phyloP scores from a whole-genome alignment of 1,140 invertebrate species.

The Tenebrio molitor region DNA sequence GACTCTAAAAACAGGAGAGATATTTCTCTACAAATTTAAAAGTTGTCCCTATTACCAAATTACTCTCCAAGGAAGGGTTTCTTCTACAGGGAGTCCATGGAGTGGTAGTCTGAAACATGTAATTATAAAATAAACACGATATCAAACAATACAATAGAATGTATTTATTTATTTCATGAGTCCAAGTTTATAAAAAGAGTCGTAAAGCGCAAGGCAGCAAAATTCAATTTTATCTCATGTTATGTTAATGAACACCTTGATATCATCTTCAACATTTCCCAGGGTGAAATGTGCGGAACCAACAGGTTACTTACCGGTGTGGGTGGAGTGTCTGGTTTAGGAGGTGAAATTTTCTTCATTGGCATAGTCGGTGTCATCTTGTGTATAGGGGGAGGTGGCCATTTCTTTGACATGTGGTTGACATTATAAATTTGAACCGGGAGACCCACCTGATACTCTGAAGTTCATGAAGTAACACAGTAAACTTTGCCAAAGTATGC shows the following conservation, averaged over 20 bases:
- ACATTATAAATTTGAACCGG: conserved; percentile 46
- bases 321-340: conserved; percentile 67
- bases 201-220: no score
- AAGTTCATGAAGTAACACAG: conserved; percentile 11
- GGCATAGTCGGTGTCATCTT: not conserved
- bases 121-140: not conserved
- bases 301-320: conserved; percentile 61
- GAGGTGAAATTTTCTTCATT: conserved; percentile 57
- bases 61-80: conserved; percentile 24
- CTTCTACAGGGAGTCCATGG: conserved; percentile 30
- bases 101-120: conserved; percentile 37
- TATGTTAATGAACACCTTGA: no score
- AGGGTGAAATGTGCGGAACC: no score
- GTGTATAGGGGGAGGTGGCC: conserved; percentile 52
- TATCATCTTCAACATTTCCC: no score
- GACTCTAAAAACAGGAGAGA: conserved; percentile 53
- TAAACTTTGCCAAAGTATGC: not conserved
- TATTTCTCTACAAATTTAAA: not conserved
- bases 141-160: no score
- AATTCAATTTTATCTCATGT: conserved; percentile 2
- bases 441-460: conserved; percentile 52
- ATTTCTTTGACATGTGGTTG: conserved; percentile 30
- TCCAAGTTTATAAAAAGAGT: no score
- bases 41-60: conserved; percentile 39
- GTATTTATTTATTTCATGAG: no score